Conservation (phyloP, 1,140 invertebrate genomes). For the Caenorhabditis remanei region DNA sequence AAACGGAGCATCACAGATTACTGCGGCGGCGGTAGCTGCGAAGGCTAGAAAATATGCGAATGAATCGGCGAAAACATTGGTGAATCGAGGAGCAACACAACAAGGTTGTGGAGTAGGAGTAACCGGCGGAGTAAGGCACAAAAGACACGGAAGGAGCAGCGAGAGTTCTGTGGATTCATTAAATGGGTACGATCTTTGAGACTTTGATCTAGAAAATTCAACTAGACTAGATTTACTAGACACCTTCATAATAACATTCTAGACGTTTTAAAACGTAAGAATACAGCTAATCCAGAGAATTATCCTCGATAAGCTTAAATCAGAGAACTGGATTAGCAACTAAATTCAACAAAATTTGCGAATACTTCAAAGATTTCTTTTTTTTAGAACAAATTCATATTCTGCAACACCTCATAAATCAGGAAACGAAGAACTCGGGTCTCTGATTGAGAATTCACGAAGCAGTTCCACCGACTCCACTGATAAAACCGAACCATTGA, state of each 20-base stretch:
- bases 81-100: constrained; percentile 29
- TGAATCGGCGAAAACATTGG: constrained; percentile 51
- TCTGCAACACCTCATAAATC: constrained; percentile 34
- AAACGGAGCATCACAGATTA: constrained; percentile 38
- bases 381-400: constrained; percentile 41
- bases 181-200: constrained; percentile 42
- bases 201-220: not conserved
- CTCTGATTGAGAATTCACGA: constrained; percentile 23
- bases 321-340: not conserved
- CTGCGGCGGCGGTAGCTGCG: constrained; percentile 1
- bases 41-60: constrained; percentile 47
- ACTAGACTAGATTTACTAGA: constrained; percentile 2
- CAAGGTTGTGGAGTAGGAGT: not conserved
- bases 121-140: not conserved
- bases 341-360: not conserved
- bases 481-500: constrained; percentile 33
- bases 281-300: not conserved
- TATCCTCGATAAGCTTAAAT: not conserved
- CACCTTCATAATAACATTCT: not conserved
- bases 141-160: constrained; percentile 28
- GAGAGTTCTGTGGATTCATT: constrained; percentile 37
- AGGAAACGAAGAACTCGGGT: constrained; percentile 21
- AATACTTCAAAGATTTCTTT: not conserved
- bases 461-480: constrained; percentile 30
- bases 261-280: not conserved